These are phyloP conservation scores for Nannospalax galili DNA, from an alignment of 2,113 vertebrate species.

Conservation along the genomic window DNA sequence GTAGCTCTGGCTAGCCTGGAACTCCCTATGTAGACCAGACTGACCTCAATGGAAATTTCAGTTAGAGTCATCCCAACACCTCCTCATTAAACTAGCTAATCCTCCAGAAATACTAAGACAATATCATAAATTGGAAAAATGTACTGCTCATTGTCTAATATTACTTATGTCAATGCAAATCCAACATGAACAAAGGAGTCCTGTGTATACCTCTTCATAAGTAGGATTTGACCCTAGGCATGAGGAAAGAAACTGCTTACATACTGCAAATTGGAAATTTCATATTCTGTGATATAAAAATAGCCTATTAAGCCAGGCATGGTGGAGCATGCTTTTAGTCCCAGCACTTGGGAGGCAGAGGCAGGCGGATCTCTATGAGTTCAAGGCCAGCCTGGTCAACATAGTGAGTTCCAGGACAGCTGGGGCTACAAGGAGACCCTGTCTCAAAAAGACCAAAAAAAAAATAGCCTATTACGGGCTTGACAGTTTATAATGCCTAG, in stretches of 20 bases:
- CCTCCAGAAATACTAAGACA: not conserved
- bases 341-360: no score
- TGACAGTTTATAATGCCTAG: not conserved
- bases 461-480: no score
- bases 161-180: not conserved
- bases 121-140: constrained; percentile 11
- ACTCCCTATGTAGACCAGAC: no score
- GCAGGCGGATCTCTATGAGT: no score
- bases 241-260: constrained; percentile 15
- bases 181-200: not conserved
- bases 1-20: no score
- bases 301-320: not conserved
- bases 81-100: not conserved
- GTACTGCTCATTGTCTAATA: not conserved
- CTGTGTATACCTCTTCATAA: not conserved
- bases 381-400: no score
- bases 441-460: no score
- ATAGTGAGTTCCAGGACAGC: no score
- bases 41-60: constrained; percentile 51
- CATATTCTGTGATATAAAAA: constrained; percentile 43
- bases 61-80: not conserved
- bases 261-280: constrained; percentile 13
- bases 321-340: no score
- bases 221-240: not conserved
- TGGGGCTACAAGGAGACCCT: no score